A percentile compares a stretch with the other conserved stretches of the same genome.
Evolutionary conservation across 1,140 invertebrate genomes (phyloP).

Genomic region (Hesperophylax magnus): DNA sequence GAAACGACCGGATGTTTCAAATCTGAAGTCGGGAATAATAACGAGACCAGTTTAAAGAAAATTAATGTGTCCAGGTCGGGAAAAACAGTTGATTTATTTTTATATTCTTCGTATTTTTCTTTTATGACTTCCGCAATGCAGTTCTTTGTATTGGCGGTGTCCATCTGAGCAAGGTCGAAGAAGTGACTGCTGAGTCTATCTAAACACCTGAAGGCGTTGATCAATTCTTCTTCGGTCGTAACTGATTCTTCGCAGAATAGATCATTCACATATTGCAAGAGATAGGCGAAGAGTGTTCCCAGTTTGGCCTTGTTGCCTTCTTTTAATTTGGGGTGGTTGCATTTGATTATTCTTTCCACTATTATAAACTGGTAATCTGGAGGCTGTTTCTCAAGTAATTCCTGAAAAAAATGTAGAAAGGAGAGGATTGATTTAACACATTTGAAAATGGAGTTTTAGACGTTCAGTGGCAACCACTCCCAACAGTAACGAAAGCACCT

Average conservation of each 20-base stretch:
- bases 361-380: conserved; percentile 78
- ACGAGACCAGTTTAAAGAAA: conserved; percentile 83
- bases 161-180: conserved; percentile 81
- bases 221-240: conserved; percentile 66
- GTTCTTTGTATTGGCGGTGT: conserved; percentile 76
- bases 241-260: conserved; percentile 69
- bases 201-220: conserved; percentile 74
- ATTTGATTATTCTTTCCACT: conserved; percentile 88
- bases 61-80: conserved; percentile 82
- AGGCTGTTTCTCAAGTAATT: conserved; percentile 75
- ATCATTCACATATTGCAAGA: conserved; percentile 84
- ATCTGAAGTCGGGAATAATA: conserved; percentile 91
- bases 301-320: conserved; percentile 85
- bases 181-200: conserved; percentile 77
- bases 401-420: conserved; percentile 61
- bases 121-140: conserved; percentile 79
- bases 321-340: conserved; percentile 84
- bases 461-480: too few species aligned
- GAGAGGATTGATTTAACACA: too few species aligned
- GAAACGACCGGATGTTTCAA: conserved; percentile 89
- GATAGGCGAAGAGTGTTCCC: conserved; percentile 78
- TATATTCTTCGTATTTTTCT: conserved; percentile 80
- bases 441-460: too few species aligned
- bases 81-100: conserved; percentile 74
- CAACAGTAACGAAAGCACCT: too few species aligned